Conservation (phyloP, 2,797 vertebrate species). For the Halcyon smyrnensis region DNA sequence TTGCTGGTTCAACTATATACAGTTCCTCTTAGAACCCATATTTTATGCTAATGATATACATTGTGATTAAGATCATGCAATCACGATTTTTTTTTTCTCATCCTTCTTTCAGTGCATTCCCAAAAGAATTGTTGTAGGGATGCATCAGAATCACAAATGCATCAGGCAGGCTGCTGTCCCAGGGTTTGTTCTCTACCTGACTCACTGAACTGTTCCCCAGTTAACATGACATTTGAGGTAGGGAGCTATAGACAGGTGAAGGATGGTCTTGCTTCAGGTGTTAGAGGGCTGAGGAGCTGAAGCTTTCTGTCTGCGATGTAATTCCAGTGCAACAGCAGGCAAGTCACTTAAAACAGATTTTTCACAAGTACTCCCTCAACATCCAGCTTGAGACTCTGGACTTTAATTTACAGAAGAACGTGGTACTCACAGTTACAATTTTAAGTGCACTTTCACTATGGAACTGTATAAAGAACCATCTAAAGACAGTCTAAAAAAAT, state of each 20-base stretch:
- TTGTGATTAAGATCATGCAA: neutral
- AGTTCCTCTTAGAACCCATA: neutral
- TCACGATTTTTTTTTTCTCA: neutral
- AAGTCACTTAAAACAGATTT: slow-evolving; percentile 36
- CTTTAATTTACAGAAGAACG: slow-evolving; percentile 52
- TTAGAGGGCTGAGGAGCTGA: neutral
- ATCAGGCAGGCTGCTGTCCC: neutral
- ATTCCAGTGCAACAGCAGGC: neutral
- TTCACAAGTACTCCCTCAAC: slow-evolving; percentile 39
- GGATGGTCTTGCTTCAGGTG: neutral
- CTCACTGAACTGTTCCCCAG: neutral
- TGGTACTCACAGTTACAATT: neutral
- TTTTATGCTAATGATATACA: neutral
- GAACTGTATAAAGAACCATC: slow-evolving; percentile 32
- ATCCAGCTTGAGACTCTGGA: slow-evolving; percentile 25
- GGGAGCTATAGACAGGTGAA: neutral
- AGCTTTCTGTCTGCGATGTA: neutral
- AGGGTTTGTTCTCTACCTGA: neutral
- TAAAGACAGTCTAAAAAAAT: slow-evolving; percentile 32
- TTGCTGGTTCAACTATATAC: neutral
- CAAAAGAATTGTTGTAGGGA: neutral
- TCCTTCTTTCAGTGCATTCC: neutral
- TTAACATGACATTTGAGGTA: neutral
- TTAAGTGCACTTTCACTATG: slow-evolving; percentile 40
- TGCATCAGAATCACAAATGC: neutral